Conservation (phyloP, 2,113 vertebrate species). For the Saccopteryx bilineata region DNA sequence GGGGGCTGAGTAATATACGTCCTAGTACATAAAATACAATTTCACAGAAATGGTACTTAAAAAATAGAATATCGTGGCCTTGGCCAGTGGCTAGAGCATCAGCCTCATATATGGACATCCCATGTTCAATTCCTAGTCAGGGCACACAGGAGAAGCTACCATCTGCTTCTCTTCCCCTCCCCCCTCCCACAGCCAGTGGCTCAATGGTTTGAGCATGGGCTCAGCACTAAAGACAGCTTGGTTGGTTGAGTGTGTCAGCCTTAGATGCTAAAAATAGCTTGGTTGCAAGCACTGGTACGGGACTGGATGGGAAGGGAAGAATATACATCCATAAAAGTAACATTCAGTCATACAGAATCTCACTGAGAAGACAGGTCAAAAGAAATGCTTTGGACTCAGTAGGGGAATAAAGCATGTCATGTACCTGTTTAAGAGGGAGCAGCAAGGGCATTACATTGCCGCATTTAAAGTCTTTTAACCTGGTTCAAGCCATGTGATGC, state of each 20-base stretch:
- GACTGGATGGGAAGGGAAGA: not conserved
- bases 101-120: too few relatives aligned
- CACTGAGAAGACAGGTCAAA: not conserved
- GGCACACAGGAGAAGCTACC: too few relatives aligned
- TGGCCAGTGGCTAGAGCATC: too few relatives aligned
- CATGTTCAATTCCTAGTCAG: too few relatives aligned
- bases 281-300: too few relatives aligned
- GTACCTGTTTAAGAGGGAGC: not conserved
- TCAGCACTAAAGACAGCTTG: not conserved
- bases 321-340: not conserved
- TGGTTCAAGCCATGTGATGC: not conserved
- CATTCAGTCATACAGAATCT: conserved; percentile 31
- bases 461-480: not conserved
- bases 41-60: conserved; percentile 12
- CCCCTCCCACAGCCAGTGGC: too few relatives aligned
- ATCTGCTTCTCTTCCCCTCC: too few relatives aligned
- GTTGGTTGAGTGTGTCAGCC: too few relatives aligned
- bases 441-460: not conserved
- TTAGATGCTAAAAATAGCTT: too few relatives aligned
- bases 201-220: too few relatives aligned
- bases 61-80: not conserved
- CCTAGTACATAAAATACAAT: not conserved
- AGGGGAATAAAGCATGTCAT: not conserved
- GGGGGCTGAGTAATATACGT: not conserved
- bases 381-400: not conserved